phyloP scores from a whole-genome alignment of 1,140 invertebrate species.

The Papilio xuthus region DNA sequence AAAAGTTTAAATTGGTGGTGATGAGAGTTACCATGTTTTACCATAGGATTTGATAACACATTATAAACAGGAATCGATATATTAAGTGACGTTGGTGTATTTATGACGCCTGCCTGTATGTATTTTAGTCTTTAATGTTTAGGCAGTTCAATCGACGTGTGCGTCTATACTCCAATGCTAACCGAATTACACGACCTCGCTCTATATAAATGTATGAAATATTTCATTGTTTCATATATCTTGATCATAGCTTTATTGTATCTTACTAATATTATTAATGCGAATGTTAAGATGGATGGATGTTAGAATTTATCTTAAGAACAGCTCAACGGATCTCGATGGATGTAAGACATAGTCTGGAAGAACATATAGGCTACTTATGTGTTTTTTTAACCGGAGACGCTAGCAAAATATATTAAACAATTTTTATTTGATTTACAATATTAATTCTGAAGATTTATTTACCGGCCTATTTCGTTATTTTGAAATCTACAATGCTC shows the following conservation, averaged over 20 bases:
- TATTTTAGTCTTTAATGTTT: slow-evolving; percentile 22
- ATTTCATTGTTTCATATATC: not conserved
- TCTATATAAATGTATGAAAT: not conserved
- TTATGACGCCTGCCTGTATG: not conserved
- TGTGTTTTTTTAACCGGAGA: too few relatives aligned
- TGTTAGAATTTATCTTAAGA: too few relatives aligned
- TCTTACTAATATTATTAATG: not conserved
- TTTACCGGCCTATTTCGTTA: too few relatives aligned
- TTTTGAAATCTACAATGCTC: too few relatives aligned
- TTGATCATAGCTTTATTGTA: not conserved
- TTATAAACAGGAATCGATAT: not conserved
- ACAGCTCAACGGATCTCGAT: too few relatives aligned
- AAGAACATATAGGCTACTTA: too few relatives aligned
- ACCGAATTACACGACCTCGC: not conserved
- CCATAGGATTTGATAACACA: not conserved
- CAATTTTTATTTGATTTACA: too few relatives aligned
- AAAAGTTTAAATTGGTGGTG: too few relatives aligned
- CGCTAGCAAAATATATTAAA: too few relatives aligned
- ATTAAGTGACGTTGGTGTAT: not conserved
- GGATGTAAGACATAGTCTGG: too few relatives aligned
- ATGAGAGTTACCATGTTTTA: not conserved
- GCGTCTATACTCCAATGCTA: not conserved
- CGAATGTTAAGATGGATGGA: too few relatives aligned
- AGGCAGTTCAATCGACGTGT: not conserved
- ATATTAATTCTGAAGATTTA: too few relatives aligned